These are phyloP conservation scores for Urechis unicinctus DNA, from an alignment of 2,888 invertebrate genomes.

Conservation along the genomic window DNA sequence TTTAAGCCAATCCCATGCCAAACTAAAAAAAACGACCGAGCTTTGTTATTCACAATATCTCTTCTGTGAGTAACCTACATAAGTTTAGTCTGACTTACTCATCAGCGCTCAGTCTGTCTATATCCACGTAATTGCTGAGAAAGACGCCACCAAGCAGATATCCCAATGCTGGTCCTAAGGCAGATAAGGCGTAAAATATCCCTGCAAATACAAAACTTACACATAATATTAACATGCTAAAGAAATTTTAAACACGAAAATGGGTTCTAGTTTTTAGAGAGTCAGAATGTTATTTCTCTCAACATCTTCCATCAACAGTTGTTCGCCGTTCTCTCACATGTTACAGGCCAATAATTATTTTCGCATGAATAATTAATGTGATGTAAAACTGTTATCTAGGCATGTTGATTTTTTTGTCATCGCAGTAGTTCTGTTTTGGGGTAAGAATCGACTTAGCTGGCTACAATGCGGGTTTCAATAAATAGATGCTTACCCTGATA, in stretches of 20 bases:
- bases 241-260: background rate
- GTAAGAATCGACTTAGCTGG: no score
- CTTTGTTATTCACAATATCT: no score
- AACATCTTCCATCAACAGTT: no score
- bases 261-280: no score
- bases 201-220: conserved; percentile 21
- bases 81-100: conserved; percentile 18
- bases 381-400: no score
- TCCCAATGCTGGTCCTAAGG: conserved; percentile 38
- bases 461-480: background rate
- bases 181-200: conserved; percentile 31
- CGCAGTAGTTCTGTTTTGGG: no score
- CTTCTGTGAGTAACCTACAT: no score
- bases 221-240: background rate
- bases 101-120: conserved; percentile 23
- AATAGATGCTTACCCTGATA: conserved; percentile 30
- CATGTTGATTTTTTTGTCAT: background rate
- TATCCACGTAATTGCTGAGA: conserved; percentile 37
- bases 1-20: background rate
- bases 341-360: no score
- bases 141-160: conserved; percentile 39
- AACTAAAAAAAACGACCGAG: no score
- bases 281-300: no score
- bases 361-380: no score
- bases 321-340: no score